These are phyloP conservation scores for Achroia grisella DNA, from an alignment of 1,140 invertebrate genomes.

Conservation along the genomic window DNA sequence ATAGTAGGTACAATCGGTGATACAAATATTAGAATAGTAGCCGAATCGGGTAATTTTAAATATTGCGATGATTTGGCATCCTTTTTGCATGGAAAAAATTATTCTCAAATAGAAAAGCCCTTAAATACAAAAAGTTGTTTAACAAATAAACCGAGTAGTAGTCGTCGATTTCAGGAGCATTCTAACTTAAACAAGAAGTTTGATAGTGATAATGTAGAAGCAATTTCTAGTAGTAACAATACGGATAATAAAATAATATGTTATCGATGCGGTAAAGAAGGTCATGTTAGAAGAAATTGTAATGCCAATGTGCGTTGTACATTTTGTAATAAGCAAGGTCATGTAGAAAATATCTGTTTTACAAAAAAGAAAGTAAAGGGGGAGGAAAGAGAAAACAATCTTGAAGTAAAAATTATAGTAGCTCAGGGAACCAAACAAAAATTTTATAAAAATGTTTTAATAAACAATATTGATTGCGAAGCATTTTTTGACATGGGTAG, in stretches of 20 bases:
- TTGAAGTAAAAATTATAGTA: too few relatives aligned
- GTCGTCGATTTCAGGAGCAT: too few relatives aligned
- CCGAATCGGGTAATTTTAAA: slow-evolving; percentile 8
- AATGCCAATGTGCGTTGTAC: too few relatives aligned
- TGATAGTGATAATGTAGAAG: background rate
- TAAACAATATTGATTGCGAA: slow-evolving; percentile 1
- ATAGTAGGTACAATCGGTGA: slow-evolving; percentile 14
- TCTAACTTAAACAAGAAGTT: too few relatives aligned
- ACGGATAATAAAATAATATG: background rate
- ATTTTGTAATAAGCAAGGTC: slow-evolving; percentile 6
- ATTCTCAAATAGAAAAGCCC: background rate
- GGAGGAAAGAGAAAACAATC: slow-evolving; percentile 8
- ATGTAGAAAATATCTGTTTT: slow-evolving; percentile 9
- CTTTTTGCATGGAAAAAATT: slow-evolving; percentile 8
- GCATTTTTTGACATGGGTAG: too few relatives aligned
- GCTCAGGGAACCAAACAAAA: slow-evolving; percentile 2
- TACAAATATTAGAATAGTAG: slow-evolving; percentile 4
- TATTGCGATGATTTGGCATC: slow-evolving; percentile 9
- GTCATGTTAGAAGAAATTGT: too few relatives aligned
- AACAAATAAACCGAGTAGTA: background rate
- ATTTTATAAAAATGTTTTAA: slow-evolving; percentile 5
- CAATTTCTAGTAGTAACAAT: background rate
- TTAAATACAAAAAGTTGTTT: background rate
- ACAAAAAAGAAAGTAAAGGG: slow-evolving; percentile 6
- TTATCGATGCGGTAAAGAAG: slow-evolving; percentile 3